Percentiles rank a stretch among this genome's conserved stretches.
These are phyloP conservation scores for Bubo blakistoni DNA, from an alignment of 2,113 vertebrate genomes.

Conservation along the genomic window DNA sequence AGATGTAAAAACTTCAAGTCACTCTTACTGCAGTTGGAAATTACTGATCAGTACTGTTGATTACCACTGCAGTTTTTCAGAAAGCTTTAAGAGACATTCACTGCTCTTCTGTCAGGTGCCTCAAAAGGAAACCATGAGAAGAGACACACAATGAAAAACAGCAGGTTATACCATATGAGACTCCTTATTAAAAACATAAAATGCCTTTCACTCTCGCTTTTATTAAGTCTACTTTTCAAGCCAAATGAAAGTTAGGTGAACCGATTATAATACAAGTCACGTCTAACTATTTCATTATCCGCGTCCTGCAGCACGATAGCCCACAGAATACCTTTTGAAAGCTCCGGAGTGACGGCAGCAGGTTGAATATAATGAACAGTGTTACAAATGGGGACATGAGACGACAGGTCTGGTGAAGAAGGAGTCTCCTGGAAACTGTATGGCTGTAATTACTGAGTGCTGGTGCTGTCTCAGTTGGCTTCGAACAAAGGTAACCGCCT, in stretches of 20 bases:
- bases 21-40: conserved; percentile 45
- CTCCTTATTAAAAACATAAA: conserved; percentile 80
- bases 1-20: conserved; percentile 46
- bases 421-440: conserved; percentile 70
- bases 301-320: conserved; percentile 75
- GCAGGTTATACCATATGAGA: conserved; percentile 71
- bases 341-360: conserved; percentile 73
- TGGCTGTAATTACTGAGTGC: conserved; percentile 74
- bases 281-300: conserved; percentile 82
- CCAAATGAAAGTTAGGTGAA: conserved; percentile 76
- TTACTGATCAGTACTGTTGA: conserved; percentile 66
- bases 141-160: conserved; percentile 70
- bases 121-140: conserved; percentile 67
- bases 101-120: conserved; percentile 51
- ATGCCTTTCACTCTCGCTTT: conserved; percentile 72
- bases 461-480: conserved; percentile 68
- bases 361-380: conserved; percentile 80
- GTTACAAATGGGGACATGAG: conserved; percentile 74
- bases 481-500: conserved; percentile 68
- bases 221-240: conserved; percentile 79
- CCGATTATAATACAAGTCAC: conserved; percentile 79
- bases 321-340: conserved; percentile 83
- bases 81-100: conserved; percentile 66
- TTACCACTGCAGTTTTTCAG: conserved; percentile 61
- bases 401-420: conserved; percentile 68